Percentiles rank a stretch among this genome's conserved stretches.
Evolutionary conservation across 2,113 vertebrate species (phyloP).

Genomic region (Thymallus thymallus): DNA sequence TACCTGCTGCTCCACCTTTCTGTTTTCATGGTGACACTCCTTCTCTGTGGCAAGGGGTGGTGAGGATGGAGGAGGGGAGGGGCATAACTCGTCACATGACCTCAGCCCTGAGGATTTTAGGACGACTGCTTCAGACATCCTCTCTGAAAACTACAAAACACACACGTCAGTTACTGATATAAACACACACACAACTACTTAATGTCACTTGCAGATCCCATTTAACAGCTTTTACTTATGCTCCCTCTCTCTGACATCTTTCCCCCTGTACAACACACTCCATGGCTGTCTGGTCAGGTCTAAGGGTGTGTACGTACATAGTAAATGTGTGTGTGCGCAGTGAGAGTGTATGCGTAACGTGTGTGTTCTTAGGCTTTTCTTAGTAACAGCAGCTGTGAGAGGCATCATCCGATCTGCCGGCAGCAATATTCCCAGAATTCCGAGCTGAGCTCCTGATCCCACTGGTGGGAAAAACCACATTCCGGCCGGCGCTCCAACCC

Average conservation of each 20-base stretch:
- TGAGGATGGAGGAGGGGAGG: slow-evolving; percentile 32
- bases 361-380: slow-evolving; percentile 62
- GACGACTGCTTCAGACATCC: slow-evolving; percentile 62
- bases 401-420: slow-evolving; percentile 57
- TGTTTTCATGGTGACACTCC: slow-evolving; percentile 35
- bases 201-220: too few relatives aligned
- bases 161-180: neutral
- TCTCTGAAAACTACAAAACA: slow-evolving; percentile 21
- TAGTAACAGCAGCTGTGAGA: slow-evolving; percentile 72
- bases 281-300: neutral
- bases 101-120: slow-evolving; percentile 30
- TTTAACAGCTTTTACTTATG: too few relatives aligned
- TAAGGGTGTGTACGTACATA: neutral
- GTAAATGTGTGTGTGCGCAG: slow-evolving; percentile 30
- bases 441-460: slow-evolving; percentile 56
- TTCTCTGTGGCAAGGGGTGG: slow-evolving; percentile 39
- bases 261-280: too few relatives aligned
- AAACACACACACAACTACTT: slow-evolving; percentile 2
- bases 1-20: slow-evolving; percentile 57
- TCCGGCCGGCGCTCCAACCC: neutral
- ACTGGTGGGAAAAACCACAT: slow-evolving; percentile 32
- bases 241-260: neutral
- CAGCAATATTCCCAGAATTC: slow-evolving; percentile 68
- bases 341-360: slow-evolving; percentile 1
- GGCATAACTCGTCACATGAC: slow-evolving; percentile 29